Evolutionary conservation across 2,113 vertebrate species (phyloP).

Genomic region (Otis tarda): DNA sequence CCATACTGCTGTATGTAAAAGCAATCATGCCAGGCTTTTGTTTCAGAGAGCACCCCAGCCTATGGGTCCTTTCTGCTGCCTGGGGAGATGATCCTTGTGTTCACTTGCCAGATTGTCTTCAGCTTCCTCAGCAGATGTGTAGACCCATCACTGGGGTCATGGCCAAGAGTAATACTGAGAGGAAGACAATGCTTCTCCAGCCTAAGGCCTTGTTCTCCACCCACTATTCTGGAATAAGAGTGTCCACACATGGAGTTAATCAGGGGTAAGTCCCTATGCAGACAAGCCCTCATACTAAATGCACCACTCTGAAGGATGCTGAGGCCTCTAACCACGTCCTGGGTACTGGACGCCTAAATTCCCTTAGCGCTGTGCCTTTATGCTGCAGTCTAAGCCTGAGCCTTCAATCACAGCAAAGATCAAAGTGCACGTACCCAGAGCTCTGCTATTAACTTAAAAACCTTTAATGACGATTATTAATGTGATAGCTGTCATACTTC

Average conservation of each 20-base stretch:
- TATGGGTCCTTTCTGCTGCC: not conserved
- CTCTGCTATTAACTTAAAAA: not conserved
- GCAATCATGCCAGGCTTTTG: constrained; percentile 7
- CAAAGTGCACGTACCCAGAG: not conserved
- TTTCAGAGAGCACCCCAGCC: not conserved
- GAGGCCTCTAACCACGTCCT: constrained; percentile 33
- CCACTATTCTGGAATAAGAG: constrained; percentile 21
- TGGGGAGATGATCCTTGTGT: not conserved
- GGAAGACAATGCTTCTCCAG: not conserved
- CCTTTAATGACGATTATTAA: not conserved
- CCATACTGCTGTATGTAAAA: not conserved
- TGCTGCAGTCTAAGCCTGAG: not conserved
- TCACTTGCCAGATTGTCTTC: not conserved
- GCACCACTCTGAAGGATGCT: not conserved
- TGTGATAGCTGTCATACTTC: not conserved
- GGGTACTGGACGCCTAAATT: not conserved
- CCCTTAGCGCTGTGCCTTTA: not conserved
- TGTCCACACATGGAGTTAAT: constrained; percentile 48
- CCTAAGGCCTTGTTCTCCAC: not conserved
- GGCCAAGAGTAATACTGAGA: not conserved
- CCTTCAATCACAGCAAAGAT: not conserved
- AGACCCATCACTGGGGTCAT: not conserved
- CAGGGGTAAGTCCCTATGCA: not conserved
- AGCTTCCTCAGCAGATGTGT: not conserved
- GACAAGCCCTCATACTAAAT: not conserved